These are phyloP conservation scores for Pristis pectinata DNA, from an alignment of 2,797 vertebrate genomes.

Conservation along the genomic window DNA sequence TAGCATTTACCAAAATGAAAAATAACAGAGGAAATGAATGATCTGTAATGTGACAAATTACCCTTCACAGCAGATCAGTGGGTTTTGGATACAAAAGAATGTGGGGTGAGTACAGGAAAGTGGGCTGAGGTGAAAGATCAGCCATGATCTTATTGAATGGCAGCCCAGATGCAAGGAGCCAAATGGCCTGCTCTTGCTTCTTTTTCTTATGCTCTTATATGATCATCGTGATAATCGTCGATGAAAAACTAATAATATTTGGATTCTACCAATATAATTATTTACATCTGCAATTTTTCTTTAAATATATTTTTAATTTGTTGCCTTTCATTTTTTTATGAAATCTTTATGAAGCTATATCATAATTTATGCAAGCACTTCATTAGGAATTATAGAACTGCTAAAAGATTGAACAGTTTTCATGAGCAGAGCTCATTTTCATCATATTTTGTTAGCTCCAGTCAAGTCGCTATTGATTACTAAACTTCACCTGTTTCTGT, in stretches of 20 bases:
- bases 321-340: not conserved
- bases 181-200: no score
- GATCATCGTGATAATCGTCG: no score
- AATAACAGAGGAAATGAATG: no score
- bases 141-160: no score
- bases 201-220: no score
- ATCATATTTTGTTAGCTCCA: not conserved
- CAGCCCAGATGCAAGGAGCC: no score
- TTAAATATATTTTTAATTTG: not conserved
- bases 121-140: no score
- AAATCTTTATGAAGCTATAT: not conserved
- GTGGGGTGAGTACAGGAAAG: no score
- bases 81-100: no score
- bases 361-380: not conserved
- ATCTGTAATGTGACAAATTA: no score
- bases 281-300: not conserved
- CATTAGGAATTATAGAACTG: not conserved
- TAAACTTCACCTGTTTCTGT: not conserved
- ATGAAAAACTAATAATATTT: not conserved
- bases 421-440: not conserved
- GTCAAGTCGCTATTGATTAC: not conserved
- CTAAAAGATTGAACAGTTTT: not conserved
- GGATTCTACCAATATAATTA: not conserved
- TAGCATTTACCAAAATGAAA: no score
- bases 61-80: no score